phyloP scores from a whole-genome alignment of 2,797 vertebrate genomes.

The Ctenopoma kingsleyae region DNA sequence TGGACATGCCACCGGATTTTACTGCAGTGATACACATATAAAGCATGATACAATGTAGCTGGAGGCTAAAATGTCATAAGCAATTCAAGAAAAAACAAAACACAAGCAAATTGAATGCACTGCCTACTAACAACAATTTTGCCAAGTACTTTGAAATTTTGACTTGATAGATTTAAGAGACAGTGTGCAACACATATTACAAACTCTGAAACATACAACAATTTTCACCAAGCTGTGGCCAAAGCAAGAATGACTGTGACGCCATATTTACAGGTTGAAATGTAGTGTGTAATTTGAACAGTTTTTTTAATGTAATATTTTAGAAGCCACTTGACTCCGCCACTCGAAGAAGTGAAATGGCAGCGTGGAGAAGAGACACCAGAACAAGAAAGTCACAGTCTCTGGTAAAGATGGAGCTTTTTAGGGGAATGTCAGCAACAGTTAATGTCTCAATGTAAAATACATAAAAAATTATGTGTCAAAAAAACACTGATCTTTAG shows the following conservation, averaged over 20 bases:
- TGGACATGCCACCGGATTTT: conserved; percentile 63
- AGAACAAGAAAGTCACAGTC: background rate
- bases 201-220: background rate
- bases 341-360: background rate
- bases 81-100: conserved; percentile 37
- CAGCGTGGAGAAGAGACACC: background rate
- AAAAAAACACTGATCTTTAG: conserved; percentile 17
- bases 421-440: background rate
- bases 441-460: background rate
- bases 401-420: conserved; percentile 3
- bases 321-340: conserved; percentile 4
- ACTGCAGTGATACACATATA: conserved; percentile 58
- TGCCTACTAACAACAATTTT: conserved; percentile 31
- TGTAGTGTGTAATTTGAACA: conserved; percentile 11
- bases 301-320: background rate
- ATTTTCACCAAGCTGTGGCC: conserved; percentile 11
- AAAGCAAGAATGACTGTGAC: background rate
- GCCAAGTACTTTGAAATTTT: conserved; percentile 42
- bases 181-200: background rate
- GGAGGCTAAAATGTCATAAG: conserved; percentile 53
- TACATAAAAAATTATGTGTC: background rate
- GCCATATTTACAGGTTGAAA: background rate
- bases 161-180: conserved; percentile 47
- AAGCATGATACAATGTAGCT: conserved; percentile 45
- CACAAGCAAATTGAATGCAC: conserved; percentile 26